Base-by-base conservation (phyloP, 1,140 invertebrate species). In the Luehdorfia chinensis region DNA sequence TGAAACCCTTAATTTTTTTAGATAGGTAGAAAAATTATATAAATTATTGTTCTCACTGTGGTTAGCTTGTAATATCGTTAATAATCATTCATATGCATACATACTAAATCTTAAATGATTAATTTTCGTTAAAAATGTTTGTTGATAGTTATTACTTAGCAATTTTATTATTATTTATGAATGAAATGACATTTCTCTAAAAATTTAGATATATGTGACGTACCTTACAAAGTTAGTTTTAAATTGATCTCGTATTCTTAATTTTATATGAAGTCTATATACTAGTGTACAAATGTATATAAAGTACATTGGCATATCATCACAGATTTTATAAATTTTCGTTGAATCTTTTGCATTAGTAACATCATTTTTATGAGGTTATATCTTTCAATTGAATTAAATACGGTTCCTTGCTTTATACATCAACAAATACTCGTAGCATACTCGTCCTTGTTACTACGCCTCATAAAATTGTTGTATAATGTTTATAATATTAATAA, bases 401-500 rank as follows among this genome's bases (percentile, higher is more conserved):
- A 16, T 37, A 50, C 21, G 6, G 21, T 41, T 41, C 23, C 37
- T 41, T 28, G 14, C 23, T 41, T 28, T 41, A 6, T 8, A 14
- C 37, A 27, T 16, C 27, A 6, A n/a, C 9, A 9, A 9, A 36
- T 36, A n/a, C 1, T 5, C 1, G n/a, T 9, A 27, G 4, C 16
- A 55, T 36, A 47, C 59, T 75, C 64, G 63, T 74, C 67, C 68
- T 83, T 79, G 75, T 84, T 78, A 59, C 75, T 61, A 63, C 66
- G 50, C 71, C 66, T 64, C 59, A 59, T 64, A 52, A 66, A 69
- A 64, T 73, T 80, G 78, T 79, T 84, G 70, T 80, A 76, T 73
- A 80, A 76, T 84, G 74, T 79, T 80, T 83, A 84, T 77, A 73
- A 68, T 66, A 72, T 72, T n/a, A n/a, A n/a, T n/a, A n/a, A 75